These are phyloP conservation scores for Labeo calbasu DNA, from an alignment of 2,797 vertebrate genomes.

Conservation along the genomic window DNA sequence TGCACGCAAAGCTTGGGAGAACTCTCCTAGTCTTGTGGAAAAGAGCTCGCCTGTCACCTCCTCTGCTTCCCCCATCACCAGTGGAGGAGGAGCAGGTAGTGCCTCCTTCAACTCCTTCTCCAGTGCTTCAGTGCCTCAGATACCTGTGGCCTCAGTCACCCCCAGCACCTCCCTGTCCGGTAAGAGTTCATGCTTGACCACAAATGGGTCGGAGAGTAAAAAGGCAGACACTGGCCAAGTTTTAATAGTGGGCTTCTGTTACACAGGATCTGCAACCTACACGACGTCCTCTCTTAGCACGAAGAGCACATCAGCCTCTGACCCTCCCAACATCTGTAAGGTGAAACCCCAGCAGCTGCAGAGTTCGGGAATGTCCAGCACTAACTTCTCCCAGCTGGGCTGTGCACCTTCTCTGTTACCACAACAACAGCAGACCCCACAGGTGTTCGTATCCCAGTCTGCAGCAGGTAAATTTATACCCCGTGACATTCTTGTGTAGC, in stretches of 20 bases:
- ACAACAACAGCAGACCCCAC: constrained; percentile 90
- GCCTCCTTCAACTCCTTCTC: constrained; percentile 94
- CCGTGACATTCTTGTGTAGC: no score
- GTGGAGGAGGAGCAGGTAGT: constrained; percentile 76
- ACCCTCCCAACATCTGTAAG: constrained; percentile 98
- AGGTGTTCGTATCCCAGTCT: constrained; percentile 98
- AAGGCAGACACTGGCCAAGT: no score
- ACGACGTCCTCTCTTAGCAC: constrained; percentile 96
- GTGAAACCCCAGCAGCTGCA: constrained; percentile 98
- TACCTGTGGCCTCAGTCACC: constrained; percentile 96
- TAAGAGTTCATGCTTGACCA: constrained; percentile 62
- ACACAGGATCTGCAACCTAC: constrained; percentile 90
- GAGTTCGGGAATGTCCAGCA: constrained; percentile 74
- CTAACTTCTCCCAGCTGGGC: constrained; percentile 93
- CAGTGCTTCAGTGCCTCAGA: constrained; percentile 92
- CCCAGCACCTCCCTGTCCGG: constrained; percentile 95
- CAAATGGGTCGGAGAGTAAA: background rate
- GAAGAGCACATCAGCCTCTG: constrained; percentile 93
- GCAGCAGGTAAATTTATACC: constrained; percentile 87
- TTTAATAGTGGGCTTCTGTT: background rate
- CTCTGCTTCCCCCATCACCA: constrained; percentile 87
- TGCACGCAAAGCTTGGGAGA: constrained; percentile 98
- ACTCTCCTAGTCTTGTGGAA: constrained; percentile 92
- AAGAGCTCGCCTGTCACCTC: constrained; percentile 93
- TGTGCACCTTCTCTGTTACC: constrained; percentile 93